These are phyloP conservation scores for Heliconius hermathena DNA, from an alignment of 1,140 invertebrate genomes.

Conservation along the genomic window DNA sequence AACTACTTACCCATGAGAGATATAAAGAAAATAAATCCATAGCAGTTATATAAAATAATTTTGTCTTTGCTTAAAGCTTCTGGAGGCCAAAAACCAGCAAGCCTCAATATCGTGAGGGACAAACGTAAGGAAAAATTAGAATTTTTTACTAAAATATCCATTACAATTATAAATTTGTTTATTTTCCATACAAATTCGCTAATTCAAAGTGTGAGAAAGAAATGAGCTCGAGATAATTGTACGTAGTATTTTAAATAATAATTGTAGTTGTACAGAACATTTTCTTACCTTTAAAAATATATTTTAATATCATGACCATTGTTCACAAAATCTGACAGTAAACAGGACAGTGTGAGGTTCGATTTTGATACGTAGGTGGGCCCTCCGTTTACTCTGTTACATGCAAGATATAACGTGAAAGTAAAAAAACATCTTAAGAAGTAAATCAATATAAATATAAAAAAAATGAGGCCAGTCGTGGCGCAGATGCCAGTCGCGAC, in stretches of 20 bases:
- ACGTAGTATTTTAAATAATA: not conserved
- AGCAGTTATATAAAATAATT: conserved; percentile 7
- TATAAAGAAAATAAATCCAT: conserved; percentile 6
- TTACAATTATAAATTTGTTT: not conserved
- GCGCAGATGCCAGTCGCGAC: too few relatives aligned
- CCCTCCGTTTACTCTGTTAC: too few relatives aligned
- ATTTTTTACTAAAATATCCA: not conserved
- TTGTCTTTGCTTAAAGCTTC: not conserved
- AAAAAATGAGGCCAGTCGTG: too few relatives aligned
- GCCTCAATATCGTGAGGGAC: not conserved
- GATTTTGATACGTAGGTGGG: too few relatives aligned
- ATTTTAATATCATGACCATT: too few relatives aligned
- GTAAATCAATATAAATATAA: too few relatives aligned
- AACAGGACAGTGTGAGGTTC: too few relatives aligned
- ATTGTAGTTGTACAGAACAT: not conserved
- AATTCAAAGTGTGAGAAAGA: too few relatives aligned
- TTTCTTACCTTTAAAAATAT: not conserved
- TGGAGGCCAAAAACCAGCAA: not conserved
- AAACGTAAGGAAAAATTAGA: not conserved
- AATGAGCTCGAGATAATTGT: not conserved
- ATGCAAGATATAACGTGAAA: too few relatives aligned
- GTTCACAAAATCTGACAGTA: too few relatives aligned
- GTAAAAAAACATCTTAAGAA: too few relatives aligned
- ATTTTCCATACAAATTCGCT: too few relatives aligned
- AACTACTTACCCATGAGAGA: conserved; percentile 20